Evolutionary conservation across 2,888 invertebrate genomes (phyloP).

Genomic region (Stictocephala bisonia): DNA sequence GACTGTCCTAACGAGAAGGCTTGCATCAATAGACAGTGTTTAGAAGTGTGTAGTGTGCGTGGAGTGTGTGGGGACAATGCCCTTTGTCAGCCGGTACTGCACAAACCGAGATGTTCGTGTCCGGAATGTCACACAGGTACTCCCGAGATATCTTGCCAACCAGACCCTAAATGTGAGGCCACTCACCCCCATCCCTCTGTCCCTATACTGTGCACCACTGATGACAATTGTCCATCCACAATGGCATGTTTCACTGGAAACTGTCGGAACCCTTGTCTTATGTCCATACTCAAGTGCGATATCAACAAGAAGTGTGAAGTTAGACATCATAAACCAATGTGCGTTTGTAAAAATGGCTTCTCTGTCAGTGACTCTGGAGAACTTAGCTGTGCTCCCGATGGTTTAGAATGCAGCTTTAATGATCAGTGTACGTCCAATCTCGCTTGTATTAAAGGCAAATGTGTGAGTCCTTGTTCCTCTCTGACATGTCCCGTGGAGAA

Average conservation of each 20-base stretch:
- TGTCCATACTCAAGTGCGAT: conserved; percentile 76
- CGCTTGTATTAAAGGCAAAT: conserved; percentile 85
- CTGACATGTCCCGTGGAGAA: conserved; percentile 84
- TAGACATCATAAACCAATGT: conserved; percentile 83
- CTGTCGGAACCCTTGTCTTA: conserved; percentile 84
- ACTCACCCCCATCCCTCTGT: conserved; percentile 70
- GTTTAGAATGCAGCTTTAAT: conserved; percentile 81
- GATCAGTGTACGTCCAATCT: conserved; percentile 88
- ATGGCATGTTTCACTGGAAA: conserved; percentile 81
- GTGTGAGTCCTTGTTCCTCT: conserved; percentile 86
- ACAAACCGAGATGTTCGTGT: conserved; percentile 88
- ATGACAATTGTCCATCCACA: conserved; percentile 79
- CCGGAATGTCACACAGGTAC: conserved; percentile 89
- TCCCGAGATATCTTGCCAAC: conserved; percentile 81
- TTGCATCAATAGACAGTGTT: conserved; percentile 90
- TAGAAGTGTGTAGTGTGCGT: conserved; percentile 89
- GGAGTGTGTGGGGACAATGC: conserved; percentile 92
- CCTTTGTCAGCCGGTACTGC: conserved; percentile 85
- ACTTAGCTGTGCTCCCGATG: conserved; percentile 85
- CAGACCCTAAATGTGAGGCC: conserved; percentile 78
- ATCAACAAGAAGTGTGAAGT: conserved; percentile 90
- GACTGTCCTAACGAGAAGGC: conserved; percentile 93
- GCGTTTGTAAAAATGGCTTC: conserved; percentile 90
- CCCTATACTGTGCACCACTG: conserved; percentile 69
- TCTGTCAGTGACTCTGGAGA: conserved; percentile 89